Evolutionary conservation across 2,797 vertebrate species (phyloP).

Genomic region (Paedocypris micromegethes): DNA sequence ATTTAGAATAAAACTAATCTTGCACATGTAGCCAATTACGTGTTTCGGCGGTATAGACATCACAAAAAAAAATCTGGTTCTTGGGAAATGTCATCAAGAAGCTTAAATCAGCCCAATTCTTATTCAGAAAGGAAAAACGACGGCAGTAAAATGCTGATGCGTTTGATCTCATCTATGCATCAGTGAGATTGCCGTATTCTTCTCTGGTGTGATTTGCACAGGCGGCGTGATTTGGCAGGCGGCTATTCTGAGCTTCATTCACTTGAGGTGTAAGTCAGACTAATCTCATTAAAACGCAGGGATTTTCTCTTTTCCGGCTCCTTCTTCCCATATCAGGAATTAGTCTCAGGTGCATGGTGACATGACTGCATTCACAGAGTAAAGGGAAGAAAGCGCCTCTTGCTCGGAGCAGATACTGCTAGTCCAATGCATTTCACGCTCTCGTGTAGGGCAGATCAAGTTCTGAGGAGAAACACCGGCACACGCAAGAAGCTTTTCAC

Average conservation of each 20-base stretch:
- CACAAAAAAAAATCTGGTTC: conserved; percentile 9
- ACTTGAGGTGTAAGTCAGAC: conserved; percentile 43
- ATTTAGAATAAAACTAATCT: conserved; percentile 13
- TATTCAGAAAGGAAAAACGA: conserved; percentile 25
- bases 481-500: conserved; percentile 22
- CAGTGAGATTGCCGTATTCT: conserved; percentile 31
- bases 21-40: conserved; percentile 4
- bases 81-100: conserved; percentile 3
- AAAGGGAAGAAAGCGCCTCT: conserved; percentile 25
- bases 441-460: conserved; percentile 25
- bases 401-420: conserved; percentile 17
- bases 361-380: conserved; percentile 16
- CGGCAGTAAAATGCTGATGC: conserved; percentile 17
- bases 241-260: conserved; percentile 44
- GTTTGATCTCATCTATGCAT: conserved; percentile 31
- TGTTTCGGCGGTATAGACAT: conserved; percentile 21
- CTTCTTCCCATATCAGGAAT: conserved; percentile 35
- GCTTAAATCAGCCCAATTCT: conserved; percentile 11
- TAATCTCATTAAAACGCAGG: conserved; percentile 46
- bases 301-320: conserved; percentile 30
- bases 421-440: conserved; percentile 30
- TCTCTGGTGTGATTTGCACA: conserved; percentile 32
- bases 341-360: conserved; percentile 40
- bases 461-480: conserved; percentile 11
- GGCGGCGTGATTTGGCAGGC: conserved; percentile 32